Evolutionary conservation across 2,797 vertebrate species (phyloP).

Genomic region (Ceryle rudis): DNA sequence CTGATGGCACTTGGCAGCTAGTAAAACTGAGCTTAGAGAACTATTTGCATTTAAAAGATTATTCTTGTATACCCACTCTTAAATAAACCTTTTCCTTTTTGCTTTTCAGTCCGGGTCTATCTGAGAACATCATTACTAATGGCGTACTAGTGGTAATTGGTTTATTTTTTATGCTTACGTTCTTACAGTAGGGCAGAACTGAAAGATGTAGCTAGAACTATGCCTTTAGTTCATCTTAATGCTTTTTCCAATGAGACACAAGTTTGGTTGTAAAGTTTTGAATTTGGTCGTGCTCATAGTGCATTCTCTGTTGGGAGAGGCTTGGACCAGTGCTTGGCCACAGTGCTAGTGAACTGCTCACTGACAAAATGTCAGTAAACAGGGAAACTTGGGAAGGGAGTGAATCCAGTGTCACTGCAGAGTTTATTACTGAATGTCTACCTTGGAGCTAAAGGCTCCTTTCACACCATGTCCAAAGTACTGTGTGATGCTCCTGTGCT

Average conservation of each 20-base stretch:
- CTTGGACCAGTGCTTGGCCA: neutral
- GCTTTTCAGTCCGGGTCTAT: slow-evolving; percentile 48
- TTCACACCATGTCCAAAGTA: neutral
- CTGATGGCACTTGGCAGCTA: neutral
- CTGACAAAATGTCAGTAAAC: neutral
- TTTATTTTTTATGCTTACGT: neutral
- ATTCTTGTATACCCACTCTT: neutral
- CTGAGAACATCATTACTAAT: slow-evolving; percentile 62
- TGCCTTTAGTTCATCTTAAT: neutral
- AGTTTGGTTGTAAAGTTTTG: neutral
- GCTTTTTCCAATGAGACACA: neutral
- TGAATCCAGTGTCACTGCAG: neutral
- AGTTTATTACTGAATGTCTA: neutral
- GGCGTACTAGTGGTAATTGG: slow-evolving; percentile 57
- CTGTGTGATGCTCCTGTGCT: neutral
- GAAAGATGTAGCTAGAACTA: neutral
- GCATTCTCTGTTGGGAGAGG: neutral
- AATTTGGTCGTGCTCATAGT: neutral
- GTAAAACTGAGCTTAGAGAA: neutral
- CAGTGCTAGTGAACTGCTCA: neutral
- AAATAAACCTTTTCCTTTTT: neutral
- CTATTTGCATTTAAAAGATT: neutral
- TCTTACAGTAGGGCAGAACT: neutral
- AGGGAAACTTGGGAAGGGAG: neutral
- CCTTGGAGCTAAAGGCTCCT: neutral